Evolutionary conservation across 2,797 vertebrate species (phyloP), one percentile per base, ranked within the genome.

Genomic region (Podargus strigoides): DNA sequence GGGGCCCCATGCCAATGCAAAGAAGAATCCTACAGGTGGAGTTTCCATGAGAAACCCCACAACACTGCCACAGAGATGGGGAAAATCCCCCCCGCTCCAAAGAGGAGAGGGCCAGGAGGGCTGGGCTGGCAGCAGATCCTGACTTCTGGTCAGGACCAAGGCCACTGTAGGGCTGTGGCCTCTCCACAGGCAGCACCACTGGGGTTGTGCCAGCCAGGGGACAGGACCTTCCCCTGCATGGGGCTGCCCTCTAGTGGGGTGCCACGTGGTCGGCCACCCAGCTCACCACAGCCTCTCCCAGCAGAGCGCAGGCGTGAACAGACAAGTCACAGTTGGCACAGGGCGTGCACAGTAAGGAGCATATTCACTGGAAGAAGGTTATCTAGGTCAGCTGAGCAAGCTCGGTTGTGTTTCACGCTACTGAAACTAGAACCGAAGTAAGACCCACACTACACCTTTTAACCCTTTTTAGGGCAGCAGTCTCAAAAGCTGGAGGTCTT

Each of bases 191-290:
- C 52, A 55, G 70, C 47, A 37, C 3, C 0, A 10, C 30, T 13
- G 37, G n/a, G 41, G 27, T 8, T 27, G 46, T 47, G 62, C 44
- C 79, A 69, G 49, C 4, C 17, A 55, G 36, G 32, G 14, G 32
- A 76, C 26, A n/a, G 9, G 5, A 16, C 21, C 23, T 68, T 44
- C 10, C 64, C 28, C 53, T 74, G 94, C 44, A 63, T 53, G 6
- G 76, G 80, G 78, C 15, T 95, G 96, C 95, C 96, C 93, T 87
- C 97, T 96, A 90, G 91, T 46, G 97, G 81, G 94, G 47, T 74
- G 79, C 73, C 59, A 64, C 11, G 44, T 10, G 80, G 21, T 20
- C 12, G 0, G 28, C 47, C 75, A 50, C 17, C 36, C 78, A 50
- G 34, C 74, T 83, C 26, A 2, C n/a, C 8, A 67, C 50, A 20